Evolutionary conservation across 2,113 vertebrate genomes (phyloP), one percentile per base, ranked within the genome.

Genomic region (Mormyrus iriodes): DNA sequence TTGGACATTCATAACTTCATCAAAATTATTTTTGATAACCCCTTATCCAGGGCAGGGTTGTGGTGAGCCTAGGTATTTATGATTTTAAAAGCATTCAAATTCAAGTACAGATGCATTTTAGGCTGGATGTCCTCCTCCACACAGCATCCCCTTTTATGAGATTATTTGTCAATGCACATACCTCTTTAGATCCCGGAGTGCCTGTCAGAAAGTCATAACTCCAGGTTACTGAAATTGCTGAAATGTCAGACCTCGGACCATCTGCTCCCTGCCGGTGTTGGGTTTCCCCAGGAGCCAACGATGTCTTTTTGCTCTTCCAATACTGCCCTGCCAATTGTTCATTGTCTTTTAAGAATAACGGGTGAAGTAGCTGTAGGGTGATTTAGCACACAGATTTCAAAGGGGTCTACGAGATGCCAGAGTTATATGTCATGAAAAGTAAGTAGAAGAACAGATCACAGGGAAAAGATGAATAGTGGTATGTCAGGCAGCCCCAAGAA

Each of bases 391-490:
- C 49, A 89, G 87, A 84, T 92, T 90, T 85, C 88, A 91, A 88
- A 90, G 88, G 73, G 90, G 90, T 89, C 82, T 89, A 90, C 91
- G 85, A 90, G 90, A 88, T 89, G 90, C 88, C 85, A 58, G 89
- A 90, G 82, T 88, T 90, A 86, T 55, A 87, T 88, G 88, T 90
- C 91, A 89, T 92, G 90, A 90, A 92, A 87, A 88, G 90, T 85
- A 58, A 88, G 90, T 85, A 58, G 89, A 91, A 58, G 88, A 85
- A 86, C 91, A 91, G 90, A 92, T 92, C 91, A 92, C 89, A 91
- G 91, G 82, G 85, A 86, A 61, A 88, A 89, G 92, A 92, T 93
- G 91, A 90, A 92, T 92, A 79, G 91, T 88, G 89, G 87, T 90
- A 65, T 90, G 90, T 87, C 89, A 87, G 86, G 89, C 90, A 89